Conservation (phyloP, 1,140 invertebrate species). For the Megalopta genalis region DNA sequence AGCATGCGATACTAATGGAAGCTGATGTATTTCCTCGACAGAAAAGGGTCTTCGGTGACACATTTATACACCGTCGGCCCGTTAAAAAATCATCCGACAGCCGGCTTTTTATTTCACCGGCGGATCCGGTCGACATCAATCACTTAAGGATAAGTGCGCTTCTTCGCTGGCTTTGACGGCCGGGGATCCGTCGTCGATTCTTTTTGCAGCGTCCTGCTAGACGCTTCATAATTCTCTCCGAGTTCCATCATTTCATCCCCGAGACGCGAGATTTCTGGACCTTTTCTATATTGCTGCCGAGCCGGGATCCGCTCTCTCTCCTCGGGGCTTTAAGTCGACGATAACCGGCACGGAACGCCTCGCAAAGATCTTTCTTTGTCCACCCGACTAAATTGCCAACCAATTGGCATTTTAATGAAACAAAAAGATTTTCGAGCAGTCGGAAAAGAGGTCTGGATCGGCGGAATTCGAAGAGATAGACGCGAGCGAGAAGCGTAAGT, state of each 20-base stretch:
- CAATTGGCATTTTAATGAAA: background rate
- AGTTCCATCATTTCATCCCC: conserved; percentile 64
- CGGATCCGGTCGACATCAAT: conserved; percentile 61
- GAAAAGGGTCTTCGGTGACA: conserved; percentile 4
- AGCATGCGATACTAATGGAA: conserved; percentile 38
- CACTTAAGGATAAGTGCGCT: conserved; percentile 63
- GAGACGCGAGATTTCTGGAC: conserved; percentile 38
- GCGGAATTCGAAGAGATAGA: background rate
- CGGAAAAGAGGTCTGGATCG: no score
- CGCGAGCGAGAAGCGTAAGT: background rate
- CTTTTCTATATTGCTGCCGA: conserved; percentile 26
- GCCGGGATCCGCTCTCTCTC: background rate
- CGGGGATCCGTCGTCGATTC: conserved; percentile 69
- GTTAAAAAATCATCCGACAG: conserved; percentile 60
- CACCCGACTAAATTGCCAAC: background rate
- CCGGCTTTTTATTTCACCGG: conserved; percentile 48
- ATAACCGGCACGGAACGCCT: background rate
- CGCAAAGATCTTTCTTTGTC: background rate
- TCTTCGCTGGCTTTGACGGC: conserved; percentile 63
- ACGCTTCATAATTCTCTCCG: conserved; percentile 61
- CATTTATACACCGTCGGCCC: conserved; percentile 34
- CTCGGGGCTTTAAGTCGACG: background rate
- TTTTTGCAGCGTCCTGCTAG: conserved; percentile 62
- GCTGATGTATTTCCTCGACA: conserved; percentile 10
- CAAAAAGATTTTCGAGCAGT: no score